Conservation (phyloP, 2,888 invertebrate species). For the Dermolepida albohirtum region DNA sequence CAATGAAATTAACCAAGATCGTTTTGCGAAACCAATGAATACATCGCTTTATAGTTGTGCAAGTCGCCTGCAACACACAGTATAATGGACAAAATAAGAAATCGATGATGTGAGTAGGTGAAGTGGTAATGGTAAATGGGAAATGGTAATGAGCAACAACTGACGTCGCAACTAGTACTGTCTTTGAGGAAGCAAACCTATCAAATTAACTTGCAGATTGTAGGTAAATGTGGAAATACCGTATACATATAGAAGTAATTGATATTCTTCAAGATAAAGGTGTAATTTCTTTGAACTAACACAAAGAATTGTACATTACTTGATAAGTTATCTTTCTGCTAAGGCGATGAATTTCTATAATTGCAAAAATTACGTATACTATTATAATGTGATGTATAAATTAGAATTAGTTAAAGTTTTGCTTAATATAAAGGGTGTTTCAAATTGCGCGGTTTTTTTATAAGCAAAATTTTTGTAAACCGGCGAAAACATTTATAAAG, state of each 20-base stretch:
- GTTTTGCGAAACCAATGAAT: slow-evolving; percentile 20
- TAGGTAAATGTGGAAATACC: slow-evolving; percentile 10
- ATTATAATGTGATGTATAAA: too few species aligned
- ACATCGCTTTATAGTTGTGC: slow-evolving; percentile 18
- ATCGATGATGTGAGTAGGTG: slow-evolving; percentile 35
- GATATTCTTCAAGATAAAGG: neutral
- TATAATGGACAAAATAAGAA: slow-evolving; percentile 30
- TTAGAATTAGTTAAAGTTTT: too few species aligned
- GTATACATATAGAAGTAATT: slow-evolving; percentile 12
- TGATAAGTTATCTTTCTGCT: too few species aligned
- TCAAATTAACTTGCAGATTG: slow-evolving; percentile 32
- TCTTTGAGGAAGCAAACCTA: slow-evolving; percentile 19
- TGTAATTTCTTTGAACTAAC: too few species aligned
- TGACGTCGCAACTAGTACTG: slow-evolving; percentile 17
- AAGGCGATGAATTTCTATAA: too few species aligned
- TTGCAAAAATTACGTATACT: too few species aligned
- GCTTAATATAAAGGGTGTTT: too few species aligned
- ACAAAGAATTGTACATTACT: too few species aligned
- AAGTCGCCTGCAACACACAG: slow-evolving; percentile 22
- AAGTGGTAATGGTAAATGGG: slow-evolving; percentile 38
- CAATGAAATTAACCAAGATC: neutral
- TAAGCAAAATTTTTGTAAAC: too few species aligned
- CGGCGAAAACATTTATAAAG: too few species aligned
- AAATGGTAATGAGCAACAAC: slow-evolving; percentile 20
- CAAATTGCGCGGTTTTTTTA: too few species aligned